Conservation (phyloP, 2,888 invertebrate genomes). For the Auanema sp. region DNA sequence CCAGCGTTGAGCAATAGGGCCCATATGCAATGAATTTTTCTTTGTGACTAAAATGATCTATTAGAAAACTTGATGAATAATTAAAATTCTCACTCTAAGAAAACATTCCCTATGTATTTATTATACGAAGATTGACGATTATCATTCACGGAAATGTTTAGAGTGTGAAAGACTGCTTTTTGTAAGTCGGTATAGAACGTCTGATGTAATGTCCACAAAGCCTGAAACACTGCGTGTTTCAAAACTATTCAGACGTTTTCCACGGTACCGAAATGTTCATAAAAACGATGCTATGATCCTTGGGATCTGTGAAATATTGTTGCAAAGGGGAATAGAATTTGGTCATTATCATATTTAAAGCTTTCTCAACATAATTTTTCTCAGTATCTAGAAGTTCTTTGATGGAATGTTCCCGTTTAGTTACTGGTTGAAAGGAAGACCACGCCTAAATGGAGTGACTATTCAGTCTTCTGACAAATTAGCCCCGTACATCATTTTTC, state of each 20-base stretch:
- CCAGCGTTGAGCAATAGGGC: constrained; percentile 90
- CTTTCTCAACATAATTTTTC: constrained; percentile 86
- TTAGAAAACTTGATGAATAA: not conserved
- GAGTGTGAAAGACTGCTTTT: constrained; percentile 42
- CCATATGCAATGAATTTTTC: constrained; percentile 90
- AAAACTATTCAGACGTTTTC: constrained; percentile 8
- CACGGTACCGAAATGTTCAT: constrained; percentile 87
- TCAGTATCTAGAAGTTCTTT: constrained; percentile 92
- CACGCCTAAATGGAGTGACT: constrained; percentile 47
- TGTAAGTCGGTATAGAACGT: constrained; percentile 41
- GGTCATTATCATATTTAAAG: constrained; percentile 71
- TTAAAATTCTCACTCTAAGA: constrained; percentile 70
- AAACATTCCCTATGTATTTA: constrained; percentile 76
- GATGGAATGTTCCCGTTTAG: constrained; percentile 82
- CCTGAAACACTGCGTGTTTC: constrained; percentile 18
- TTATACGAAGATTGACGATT: constrained; percentile 28
- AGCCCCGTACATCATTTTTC: constrained; percentile 36
- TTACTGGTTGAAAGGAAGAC: constrained; percentile 66
- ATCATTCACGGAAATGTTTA: constrained; percentile 25
- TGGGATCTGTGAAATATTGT: constrained; percentile 74
- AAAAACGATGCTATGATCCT: constrained; percentile 80
- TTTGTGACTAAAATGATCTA: constrained; percentile 73
- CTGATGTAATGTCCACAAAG: constrained; percentile 36
- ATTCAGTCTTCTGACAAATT: too few relatives aligned
- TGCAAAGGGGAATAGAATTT: constrained; percentile 69